These are phyloP conservation scores for Tortrix viridana DNA, from an alignment of 2,888 invertebrate genomes.

Conservation along the genomic window DNA sequence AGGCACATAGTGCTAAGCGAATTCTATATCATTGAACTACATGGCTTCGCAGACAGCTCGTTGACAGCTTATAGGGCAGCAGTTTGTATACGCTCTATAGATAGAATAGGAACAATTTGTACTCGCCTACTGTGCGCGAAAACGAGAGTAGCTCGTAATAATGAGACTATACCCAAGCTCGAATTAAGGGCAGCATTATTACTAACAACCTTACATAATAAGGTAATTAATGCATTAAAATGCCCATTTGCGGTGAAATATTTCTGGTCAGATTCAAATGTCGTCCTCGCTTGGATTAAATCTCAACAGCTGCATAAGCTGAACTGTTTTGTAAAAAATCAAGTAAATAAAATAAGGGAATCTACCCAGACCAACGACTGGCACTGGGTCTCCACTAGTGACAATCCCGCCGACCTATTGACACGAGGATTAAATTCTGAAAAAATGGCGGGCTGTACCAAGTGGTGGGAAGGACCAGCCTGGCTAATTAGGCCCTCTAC, in stretches of 20 bases:
- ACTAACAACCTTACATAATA: neutral
- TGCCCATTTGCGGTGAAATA: neutral
- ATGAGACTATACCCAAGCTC: slow-evolving; percentile 3
- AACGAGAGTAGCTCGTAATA: slow-evolving; percentile 7
- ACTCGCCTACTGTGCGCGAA: neutral
- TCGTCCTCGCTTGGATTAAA: slow-evolving; percentile 7
- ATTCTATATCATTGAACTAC: neutral
- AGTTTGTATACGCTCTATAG: slow-evolving; percentile 4
- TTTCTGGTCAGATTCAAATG: slow-evolving; percentile 13
- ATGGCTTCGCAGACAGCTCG: slow-evolving; percentile 8
- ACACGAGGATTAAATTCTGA: neutral
- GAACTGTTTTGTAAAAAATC: slow-evolving; percentile 11
- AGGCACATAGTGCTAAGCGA: neutral
- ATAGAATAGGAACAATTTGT: neutral
- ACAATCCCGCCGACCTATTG: slow-evolving; percentile 5
- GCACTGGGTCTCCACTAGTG: slow-evolving; percentile 2
- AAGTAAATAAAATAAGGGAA: slow-evolving; percentile 5
- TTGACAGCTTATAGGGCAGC: slow-evolving; percentile 1
- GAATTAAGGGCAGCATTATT: neutral
- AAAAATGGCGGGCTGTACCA: slow-evolving; percentile 5
- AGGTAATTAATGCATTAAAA: slow-evolving; percentile 6
- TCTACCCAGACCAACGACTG: neutral
- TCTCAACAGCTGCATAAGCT: neutral
- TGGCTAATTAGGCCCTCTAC: neutral
- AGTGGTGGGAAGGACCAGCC: slow-evolving; percentile 6